Percentiles rank a stretch among this genome's conserved stretches.
These are phyloP conservation scores for Malurus leucopterus DNA, from an alignment of 2,797 vertebrate species.

Conservation along the genomic window DNA sequence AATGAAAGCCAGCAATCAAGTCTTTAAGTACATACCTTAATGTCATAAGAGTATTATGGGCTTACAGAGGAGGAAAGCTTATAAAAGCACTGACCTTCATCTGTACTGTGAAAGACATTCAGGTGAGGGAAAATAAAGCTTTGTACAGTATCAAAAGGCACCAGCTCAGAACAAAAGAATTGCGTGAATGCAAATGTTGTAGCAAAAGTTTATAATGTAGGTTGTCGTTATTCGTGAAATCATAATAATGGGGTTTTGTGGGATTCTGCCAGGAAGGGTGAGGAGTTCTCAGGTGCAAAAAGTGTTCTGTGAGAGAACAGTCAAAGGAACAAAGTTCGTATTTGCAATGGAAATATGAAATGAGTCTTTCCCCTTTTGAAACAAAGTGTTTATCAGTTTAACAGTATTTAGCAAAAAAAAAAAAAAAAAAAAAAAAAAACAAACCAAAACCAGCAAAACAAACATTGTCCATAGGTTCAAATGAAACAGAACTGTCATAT, in stretches of 20 bases:
- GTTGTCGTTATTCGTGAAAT: background rate
- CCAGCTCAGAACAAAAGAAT: background rate
- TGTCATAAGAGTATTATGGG: constrained; percentile 41
- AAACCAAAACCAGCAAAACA: background rate
- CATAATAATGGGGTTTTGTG: background rate
- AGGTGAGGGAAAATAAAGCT: background rate
- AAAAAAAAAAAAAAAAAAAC: background rate
- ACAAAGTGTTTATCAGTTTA: background rate
- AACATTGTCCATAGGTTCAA: background rate
- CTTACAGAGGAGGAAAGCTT: constrained; percentile 27
- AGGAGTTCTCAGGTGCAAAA: background rate
- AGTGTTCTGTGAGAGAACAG: background rate
- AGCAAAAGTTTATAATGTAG: background rate
- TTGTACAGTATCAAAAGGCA: background rate
- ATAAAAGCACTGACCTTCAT: constrained; percentile 24
- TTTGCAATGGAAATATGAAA: background rate
- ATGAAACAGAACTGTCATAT: background rate
- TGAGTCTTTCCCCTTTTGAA: background rate
- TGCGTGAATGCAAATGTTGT: background rate
- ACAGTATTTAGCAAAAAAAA: background rate
- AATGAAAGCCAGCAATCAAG: constrained; percentile 59
- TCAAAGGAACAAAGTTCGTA: background rate
- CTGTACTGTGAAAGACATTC: background rate
- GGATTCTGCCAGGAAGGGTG: background rate
- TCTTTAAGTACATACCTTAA: constrained; percentile 57